These are phyloP conservation scores for Tangachromis dhanisi DNA, from an alignment of 2,113 vertebrate genomes.

Conservation along the genomic window DNA sequence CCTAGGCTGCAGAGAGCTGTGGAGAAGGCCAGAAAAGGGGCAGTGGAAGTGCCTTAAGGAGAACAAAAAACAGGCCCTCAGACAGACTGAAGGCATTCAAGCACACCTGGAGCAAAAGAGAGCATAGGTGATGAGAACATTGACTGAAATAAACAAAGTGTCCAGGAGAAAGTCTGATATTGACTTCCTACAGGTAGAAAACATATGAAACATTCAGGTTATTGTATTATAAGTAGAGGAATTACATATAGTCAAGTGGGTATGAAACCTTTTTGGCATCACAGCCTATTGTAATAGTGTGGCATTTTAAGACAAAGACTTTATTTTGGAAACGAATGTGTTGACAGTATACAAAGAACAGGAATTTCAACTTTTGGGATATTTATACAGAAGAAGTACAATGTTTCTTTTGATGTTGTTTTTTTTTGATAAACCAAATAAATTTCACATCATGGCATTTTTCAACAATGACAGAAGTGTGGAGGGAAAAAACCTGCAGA, in stretches of 20 bases:
- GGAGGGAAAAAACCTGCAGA: neutral
- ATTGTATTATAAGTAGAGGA: neutral
- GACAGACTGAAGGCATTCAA: conserved; percentile 68
- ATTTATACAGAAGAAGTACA: neutral
- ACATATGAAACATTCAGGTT: neutral
- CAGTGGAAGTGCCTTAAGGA: conserved; percentile 59
- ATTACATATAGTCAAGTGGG: too few relatives aligned
- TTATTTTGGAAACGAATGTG: neutral
- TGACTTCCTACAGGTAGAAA: conserved; percentile 71
- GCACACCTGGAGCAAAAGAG: conserved; percentile 67
- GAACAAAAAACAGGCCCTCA: conserved; percentile 62
- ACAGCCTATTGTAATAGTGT: neutral
- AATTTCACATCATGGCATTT: neutral
- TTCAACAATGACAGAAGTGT: neutral
- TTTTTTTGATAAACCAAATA: neutral
- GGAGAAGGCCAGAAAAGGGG: conserved; percentile 55
- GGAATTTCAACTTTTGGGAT: neutral
- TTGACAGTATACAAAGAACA: conserved; percentile 12
- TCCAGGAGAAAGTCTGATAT: conserved; percentile 54
- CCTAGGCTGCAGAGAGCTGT: conserved; percentile 53
- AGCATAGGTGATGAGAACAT: conserved; percentile 52
- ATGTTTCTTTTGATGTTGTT: neutral
- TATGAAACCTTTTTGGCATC: neutral
- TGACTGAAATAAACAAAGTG: conserved; percentile 60
- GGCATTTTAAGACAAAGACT: neutral